Evolutionary conservation across 2,888 invertebrate genomes (phyloP).

Genomic region (Eristalis tenax): DNA sequence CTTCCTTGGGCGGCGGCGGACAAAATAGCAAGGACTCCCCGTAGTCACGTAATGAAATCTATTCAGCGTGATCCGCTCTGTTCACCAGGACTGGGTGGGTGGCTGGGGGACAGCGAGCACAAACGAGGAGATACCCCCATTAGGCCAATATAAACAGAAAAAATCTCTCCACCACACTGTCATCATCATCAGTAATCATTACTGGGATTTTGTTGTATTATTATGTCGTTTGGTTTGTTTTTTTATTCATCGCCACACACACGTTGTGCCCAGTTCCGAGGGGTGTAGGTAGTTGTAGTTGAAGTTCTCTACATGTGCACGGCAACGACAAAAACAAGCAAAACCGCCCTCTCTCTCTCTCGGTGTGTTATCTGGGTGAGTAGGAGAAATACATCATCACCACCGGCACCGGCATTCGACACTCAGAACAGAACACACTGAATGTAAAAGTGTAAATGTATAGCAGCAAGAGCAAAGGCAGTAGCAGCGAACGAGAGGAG

Average conservation of each 20-base stretch:
- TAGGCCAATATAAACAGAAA: constrained; percentile 60
- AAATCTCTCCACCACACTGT: constrained; percentile 36
- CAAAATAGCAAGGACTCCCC: constrained; percentile 30
- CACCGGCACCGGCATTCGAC: constrained; percentile 7
- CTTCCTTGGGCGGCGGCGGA: constrained; percentile 10
- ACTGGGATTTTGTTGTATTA: constrained; percentile 22
- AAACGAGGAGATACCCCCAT: constrained; percentile 25
- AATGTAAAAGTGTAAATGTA: neutral
- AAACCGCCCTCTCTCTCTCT: constrained; percentile 27
- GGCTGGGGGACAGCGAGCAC: neutral
- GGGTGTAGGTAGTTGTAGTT: neutral
- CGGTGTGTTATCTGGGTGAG: constrained; percentile 59
- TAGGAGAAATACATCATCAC: constrained; percentile 41
- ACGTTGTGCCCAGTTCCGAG: neutral
- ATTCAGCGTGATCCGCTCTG: constrained; percentile 40
- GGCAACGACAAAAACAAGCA: neutral
- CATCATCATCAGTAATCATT: constrained; percentile 50
- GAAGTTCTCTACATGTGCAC: neutral
- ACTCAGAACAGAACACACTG: neutral
- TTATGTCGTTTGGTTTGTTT: neutral
- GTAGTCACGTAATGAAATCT: constrained; percentile 57
- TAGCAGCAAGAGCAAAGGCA: constrained; percentile 1
- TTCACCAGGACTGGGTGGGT: too few relatives aligned
- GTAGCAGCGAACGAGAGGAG: constrained; percentile 39
- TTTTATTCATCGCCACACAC: constrained; percentile 1